These are phyloP conservation scores for Oncorhynchus masou DNA, from an alignment of 2,113 vertebrate genomes.

Conservation along the genomic window DNA sequence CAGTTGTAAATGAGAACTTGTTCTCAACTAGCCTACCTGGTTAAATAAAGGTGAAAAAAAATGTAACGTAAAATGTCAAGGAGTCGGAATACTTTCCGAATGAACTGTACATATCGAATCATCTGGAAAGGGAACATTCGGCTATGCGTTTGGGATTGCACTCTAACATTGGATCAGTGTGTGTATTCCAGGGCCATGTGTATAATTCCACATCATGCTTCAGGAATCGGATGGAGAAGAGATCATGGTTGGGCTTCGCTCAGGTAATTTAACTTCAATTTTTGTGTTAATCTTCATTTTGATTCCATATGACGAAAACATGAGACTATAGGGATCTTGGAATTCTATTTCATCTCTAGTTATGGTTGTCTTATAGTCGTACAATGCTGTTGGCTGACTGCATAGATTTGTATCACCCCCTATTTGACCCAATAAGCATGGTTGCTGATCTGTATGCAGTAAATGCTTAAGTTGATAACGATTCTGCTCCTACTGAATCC, in stretches of 20 bases:
- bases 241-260: slow-evolving; percentile 97
- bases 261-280: slow-evolving; percentile 77
- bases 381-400: not conserved
- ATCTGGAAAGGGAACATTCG: not conserved
- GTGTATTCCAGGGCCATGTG: slow-evolving; percentile 86
- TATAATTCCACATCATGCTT: slow-evolving; percentile 98
- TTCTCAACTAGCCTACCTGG: too few species aligned
- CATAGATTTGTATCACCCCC: not conserved
- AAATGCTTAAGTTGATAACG: not conserved
- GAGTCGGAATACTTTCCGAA: too few species aligned
- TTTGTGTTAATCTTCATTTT: not conserved
- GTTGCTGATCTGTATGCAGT: not conserved
- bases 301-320: too few species aligned
- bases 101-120: not conserved
- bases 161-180: not conserved
- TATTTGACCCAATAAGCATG: not conserved
- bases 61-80: too few species aligned
- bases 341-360: not conserved
- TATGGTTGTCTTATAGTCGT: not conserved
- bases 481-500: not conserved
- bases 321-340: not conserved
- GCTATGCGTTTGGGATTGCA: not conserved
- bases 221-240: slow-evolving; percentile 95
- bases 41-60: too few species aligned
- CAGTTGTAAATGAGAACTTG: too few species aligned